phyloP scores from a whole-genome alignment of 2,113 vertebrate species.

The Nycticebus coucang region DNA sequence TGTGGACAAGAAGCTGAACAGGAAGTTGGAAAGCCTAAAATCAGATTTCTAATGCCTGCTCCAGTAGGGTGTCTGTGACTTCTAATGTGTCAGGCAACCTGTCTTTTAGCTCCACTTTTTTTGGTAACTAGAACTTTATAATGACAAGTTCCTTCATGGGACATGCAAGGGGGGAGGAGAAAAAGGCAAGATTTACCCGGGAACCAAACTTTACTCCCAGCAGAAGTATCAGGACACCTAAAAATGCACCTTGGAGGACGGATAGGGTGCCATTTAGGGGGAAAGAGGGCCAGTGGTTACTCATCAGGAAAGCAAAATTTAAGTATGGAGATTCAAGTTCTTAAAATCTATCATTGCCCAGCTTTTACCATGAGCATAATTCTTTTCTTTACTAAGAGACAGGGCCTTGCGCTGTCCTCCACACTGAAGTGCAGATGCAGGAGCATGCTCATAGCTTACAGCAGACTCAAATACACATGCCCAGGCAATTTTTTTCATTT shows the following conservation, averaged over 20 bases:
- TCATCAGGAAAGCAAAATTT: neutral
- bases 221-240: neutral
- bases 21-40: neutral
- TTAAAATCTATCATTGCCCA: neutral
- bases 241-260: neutral
- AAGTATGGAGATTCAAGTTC: neutral
- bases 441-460: too few relatives aligned
- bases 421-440: too few relatives aligned
- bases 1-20: neutral
- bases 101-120: neutral
- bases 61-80: neutral
- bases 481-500: too few relatives aligned
- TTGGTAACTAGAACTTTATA: neutral
- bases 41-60: neutral
- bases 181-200: neutral
- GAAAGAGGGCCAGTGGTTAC: neutral
- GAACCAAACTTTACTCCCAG: neutral
- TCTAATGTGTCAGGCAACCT: neutral
- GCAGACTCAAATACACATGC: too few relatives aligned
- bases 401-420: too few relatives aligned
- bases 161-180: neutral
- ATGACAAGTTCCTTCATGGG: neutral
- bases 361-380: neutral
- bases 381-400: neutral
- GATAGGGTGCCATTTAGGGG: neutral